Evolutionary conservation across 1,140 invertebrate species (phyloP).

Genomic region (Paraescarpia echinospica): DNA sequence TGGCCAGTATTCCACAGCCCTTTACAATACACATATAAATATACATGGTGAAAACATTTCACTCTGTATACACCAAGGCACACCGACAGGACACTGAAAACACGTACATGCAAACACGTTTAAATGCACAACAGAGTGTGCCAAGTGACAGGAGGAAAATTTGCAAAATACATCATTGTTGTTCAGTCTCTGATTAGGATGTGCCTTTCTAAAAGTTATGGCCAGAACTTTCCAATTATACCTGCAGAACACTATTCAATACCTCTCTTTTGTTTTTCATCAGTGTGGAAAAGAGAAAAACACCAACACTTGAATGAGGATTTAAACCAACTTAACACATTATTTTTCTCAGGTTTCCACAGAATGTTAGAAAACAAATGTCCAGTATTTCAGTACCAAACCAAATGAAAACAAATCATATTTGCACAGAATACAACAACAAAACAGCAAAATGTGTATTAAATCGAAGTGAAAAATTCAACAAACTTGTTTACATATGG

Average conservation of each 20-base stretch:
- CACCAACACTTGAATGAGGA: not conserved
- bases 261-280: not conserved
- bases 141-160: not conserved
- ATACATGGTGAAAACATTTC: not conserved
- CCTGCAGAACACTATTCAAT: not conserved
- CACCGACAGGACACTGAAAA: not conserved
- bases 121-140: not conserved
- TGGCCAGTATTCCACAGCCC: not conserved
- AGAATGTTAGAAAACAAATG: not conserved
- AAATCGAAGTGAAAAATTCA: conserved; percentile 6
- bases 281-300: not conserved
- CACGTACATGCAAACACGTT: not conserved
- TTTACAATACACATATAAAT: not conserved
- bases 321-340: not conserved
- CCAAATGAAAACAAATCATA: not conserved
- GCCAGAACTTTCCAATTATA: not conserved
- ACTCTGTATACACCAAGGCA: not conserved
- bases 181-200: not conserved
- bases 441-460: not conserved
- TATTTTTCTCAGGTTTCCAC: not conserved
- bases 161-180: not conserved
- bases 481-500: not conserved
- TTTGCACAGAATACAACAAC: not conserved
- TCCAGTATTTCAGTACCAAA: not conserved
- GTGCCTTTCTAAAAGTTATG: not conserved